Evolutionary conservation across 2,888 invertebrate species (phyloP), one percentile per base, ranked within the genome.

Genomic region (Acleris emargana): DNA sequence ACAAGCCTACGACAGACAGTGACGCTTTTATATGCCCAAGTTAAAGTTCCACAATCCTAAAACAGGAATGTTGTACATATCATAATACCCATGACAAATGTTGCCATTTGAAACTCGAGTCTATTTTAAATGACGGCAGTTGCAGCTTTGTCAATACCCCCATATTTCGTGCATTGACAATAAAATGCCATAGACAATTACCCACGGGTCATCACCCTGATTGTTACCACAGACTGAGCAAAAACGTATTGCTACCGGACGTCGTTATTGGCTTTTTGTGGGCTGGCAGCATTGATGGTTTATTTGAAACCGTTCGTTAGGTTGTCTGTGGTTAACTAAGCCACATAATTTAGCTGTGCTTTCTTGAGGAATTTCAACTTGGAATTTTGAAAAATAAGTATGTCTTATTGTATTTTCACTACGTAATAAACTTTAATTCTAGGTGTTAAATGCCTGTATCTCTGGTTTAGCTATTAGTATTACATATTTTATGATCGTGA

Each of bases 181-280:
- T 53, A 32, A 53, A 38, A 49, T n/a, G 16, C 51, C 17, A 53
- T 54, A 58, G 64, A 59, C 42, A 49, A 49, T 51, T 57, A 45
- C 57, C 25, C 57, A 11, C 58, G 20, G 59, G 64, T 60, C 64
- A 50, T 55, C 50, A 50, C 49, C 59, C 59, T 25, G 43, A 22
- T 42, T 42, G 51, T 52, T 18, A 54, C 66, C 66, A 66, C 66
- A 61, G 66, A 57, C 38, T 38, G 13, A 51, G 50, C 51, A 66
- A 66, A 67, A 63, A 67, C 43, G 17, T 32, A 42, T 43, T 45
- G 32, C 53, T 58, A 57, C 59, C 64, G 67, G 67, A 67, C 63
- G 67, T 67, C 59, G 67, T 67, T 67, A 63, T 25, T 45, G 67
- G 67, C 63, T 67, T 63, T 59, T 67, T 67, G 67, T 63, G 47